Evolutionary conservation across 2,797 vertebrate genomes (phyloP), one percentile per base, ranked within the genome.

Genomic region (Glossophaga mutica): DNA sequence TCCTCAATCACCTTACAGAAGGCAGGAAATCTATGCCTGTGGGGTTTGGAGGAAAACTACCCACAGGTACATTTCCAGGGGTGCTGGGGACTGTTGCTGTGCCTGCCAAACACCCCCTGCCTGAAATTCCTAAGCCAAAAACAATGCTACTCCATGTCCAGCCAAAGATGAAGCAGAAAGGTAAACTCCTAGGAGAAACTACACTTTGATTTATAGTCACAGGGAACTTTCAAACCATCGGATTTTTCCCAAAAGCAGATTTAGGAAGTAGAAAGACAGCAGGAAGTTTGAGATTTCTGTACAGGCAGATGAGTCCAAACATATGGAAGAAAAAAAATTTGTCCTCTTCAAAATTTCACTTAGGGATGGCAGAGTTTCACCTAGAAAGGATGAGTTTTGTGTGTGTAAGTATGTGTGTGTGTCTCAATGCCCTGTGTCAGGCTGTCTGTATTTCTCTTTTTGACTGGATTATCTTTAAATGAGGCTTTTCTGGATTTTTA

Each of bases 231-330:
- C 62, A 96, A 88, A 94, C 55, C 44, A 93, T 89, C n/a, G 55
- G 55, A n/a, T 32, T 86, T 81, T 52, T 5, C 19, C 37, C 9
- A 48, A 81, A 94, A 90, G 46, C 81, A 94, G 34, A 79, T 57
- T 83, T 50, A 94, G 68, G 42, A 88, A 84, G n/a, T 65, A 50
- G 37, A 29, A 59, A 84, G 46, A 86, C 10, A 93, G 39, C 29
- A 91, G 1, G 50, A 70, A 87, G 26, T 3, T 37, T 94, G 39
- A 32, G 10, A 19, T 65, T 97, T 96, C 81, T 95, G 44, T 93
- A 94, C 89, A 21, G 12, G 65, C 16, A 77, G 26, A 46, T 48
- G 22, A 24, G 11, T 84, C 59, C 65, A 90, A 78, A 87, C 3
- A 4, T 22, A 22, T 85, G 50, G 46, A 55, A 62, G 44, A 93